A percentile compares a stretch with the other conserved stretches of the same genome.
Evolutionary conservation across 2,113 vertebrate species (phyloP).

Genomic region (Atlantisia rogersi): DNA sequence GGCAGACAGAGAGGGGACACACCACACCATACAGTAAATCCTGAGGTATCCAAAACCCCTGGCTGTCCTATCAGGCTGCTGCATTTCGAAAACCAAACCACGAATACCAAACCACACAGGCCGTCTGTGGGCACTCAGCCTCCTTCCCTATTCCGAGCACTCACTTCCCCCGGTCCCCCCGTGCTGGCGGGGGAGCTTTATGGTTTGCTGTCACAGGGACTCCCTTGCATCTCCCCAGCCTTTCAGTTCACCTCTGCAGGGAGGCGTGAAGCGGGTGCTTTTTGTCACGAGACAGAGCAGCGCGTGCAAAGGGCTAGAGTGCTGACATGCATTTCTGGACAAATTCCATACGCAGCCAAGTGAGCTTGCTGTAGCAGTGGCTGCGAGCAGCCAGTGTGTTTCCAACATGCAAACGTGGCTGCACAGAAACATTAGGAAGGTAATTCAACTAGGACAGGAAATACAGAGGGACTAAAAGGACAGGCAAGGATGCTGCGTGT

Average conservation of each 20-base stretch:
- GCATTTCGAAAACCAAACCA: too few species aligned
- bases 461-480: neutral
- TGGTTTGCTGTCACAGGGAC: neutral
- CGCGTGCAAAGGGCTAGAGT: neutral
- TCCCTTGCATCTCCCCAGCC: neutral
- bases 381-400: rapidly evolving
- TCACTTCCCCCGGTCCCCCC: neutral
- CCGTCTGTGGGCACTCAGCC: rapidly evolving
- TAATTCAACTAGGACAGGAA: neutral
- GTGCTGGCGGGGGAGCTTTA: rapidly evolving
- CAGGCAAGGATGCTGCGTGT: rapidly evolving
- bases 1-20: neutral
- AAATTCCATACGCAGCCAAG: neutral
- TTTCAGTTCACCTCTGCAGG: neutral
- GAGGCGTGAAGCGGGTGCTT: rapidly evolving
- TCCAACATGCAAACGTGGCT: neutral
- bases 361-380: neutral
- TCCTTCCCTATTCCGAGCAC: neutral
- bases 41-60: neutral
- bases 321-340: neutral
- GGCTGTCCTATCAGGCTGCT: too few species aligned
- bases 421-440: neutral
- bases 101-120: rapidly evolving
- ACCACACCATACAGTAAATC: neutral
- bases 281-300: neutral